Evolutionary conservation across 2,113 vertebrate genomes (phyloP), one percentile per base, ranked within the genome.

Genomic region (Colaptes auratus): DNA sequence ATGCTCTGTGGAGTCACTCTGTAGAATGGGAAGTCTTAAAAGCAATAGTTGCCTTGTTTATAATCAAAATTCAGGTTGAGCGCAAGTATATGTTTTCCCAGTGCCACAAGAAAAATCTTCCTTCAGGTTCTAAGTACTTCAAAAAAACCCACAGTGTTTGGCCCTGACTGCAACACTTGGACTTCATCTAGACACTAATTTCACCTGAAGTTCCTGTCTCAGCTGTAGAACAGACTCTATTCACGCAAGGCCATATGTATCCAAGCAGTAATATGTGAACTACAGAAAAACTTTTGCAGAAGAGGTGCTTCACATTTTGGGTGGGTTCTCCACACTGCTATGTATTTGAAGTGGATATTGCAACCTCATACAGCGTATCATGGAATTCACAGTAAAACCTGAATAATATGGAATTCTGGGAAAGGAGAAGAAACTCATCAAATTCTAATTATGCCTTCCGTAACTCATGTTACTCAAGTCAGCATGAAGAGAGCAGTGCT

Each of bases 401-500:
- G 66, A 46, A 64, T 65, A 24, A 24, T 93, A 31, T 80, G 72
- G n/a, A 91, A 88, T 90, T 92, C 85, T 77, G 64, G 52, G 79
- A 70, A 82, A 92, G 52, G 25, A 85, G 76, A 76, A 73, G 5
- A 86, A 67, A 86, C 31, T 86, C 72, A 59, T 73, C 56, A 76
- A 95, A 94, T 25, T 76, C 84, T 88, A 86, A 91, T 86, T 88
- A 77, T 7, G 16, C 72, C 82, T 93, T 67, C 95, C 65, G 27
- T 77, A 94, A 95, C 52, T 95, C 71, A 74, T 85, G 72, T 80
- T 76, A 63, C 50, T 63, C 61, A 56, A 95, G 79, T 77, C 53
- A 93, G 80, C 82, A 93, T 30, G 69, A 80, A 80, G 86, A 93
- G 65, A 93, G 48, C 72, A 83, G 82, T 33, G 72, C 88, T 88